Base-by-base conservation (phyloP, 2,797 vertebrate genomes). In the Micropoecilia bifurca region DNA sequence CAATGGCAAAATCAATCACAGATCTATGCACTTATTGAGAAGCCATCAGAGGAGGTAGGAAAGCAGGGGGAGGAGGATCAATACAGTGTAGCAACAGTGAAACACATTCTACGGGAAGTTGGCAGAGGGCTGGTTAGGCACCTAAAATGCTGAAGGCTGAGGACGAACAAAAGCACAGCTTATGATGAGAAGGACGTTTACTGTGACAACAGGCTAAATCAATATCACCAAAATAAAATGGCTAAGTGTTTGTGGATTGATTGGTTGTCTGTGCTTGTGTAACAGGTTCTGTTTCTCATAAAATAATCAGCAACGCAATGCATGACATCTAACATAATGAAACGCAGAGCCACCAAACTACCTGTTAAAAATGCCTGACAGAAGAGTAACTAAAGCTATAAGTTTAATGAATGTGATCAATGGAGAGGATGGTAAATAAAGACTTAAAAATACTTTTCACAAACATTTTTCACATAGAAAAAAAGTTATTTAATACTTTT, bases 1-100 rank as follows among this genome's bases (percentile, higher is more conserved):
- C 90, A 85, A 94, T 92, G 91, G 92, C 68, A 93, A 94, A 95
- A 95, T 95, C 93, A 92, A 95, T 95, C 92, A 92, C 74, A 90
- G 86, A 95, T 94, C 94, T 73, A 94, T 94, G 88, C 90, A 91
- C 90, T 93, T 95, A 94, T 95, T 88, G 94, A 93, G 90, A 91
- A 91, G 88, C 86, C 86, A 92, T 93, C 91, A 93, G 78, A 87
- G 80, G 83, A 72, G 72, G 81, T 81, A 82, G 84, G 69, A 76
- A 87, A 83, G 89, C 84, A 78, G 69, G 22, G 76, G 33, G 76
- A 63, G 48, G 78, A 28, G 75, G 81, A 91, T 93, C 93, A 78
- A 92, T 93, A 88, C 74, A 43, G 82, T 85, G 85, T 73, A 88
- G 93, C 83, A 90, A 91, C 90, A 91, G 83, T 85, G 87, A 91